Conservation (phyloP, 2,888 invertebrate species). For the Lepas anatifera region DNA sequence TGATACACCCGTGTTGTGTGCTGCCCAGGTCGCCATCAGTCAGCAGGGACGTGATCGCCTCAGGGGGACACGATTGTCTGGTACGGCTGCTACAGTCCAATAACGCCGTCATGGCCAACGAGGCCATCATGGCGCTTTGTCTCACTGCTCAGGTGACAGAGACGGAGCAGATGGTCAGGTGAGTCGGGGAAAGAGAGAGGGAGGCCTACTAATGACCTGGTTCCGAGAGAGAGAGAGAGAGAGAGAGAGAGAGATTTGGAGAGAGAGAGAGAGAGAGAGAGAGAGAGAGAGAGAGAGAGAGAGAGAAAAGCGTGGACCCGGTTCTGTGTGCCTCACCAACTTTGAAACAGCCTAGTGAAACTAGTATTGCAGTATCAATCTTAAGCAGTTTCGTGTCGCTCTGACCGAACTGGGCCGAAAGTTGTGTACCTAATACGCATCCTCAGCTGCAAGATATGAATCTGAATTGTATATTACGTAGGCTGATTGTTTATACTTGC, state of each 20-base stretch:
- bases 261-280: not conserved
- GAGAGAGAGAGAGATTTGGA: not conserved
- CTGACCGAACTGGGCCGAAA: no score
- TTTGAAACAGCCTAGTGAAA: no score
- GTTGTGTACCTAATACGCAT: no score
- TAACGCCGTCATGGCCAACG: not conserved
- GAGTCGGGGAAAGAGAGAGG: not conserved
- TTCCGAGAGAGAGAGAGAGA: not conserved
- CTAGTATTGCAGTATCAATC: no score
- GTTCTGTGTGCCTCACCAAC: no score
- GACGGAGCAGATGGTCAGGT: not conserved
- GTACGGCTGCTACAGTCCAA: not conserved
- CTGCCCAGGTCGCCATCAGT: not conserved
- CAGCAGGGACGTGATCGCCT: not conserved
- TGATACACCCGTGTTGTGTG: not conserved
- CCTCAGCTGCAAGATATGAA: no score
- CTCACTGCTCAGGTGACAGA: not conserved
- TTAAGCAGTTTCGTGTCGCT: no score
- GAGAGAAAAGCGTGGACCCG: not conserved
- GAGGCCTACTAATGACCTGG: no score
- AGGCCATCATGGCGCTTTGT: not conserved
- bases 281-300: not conserved
- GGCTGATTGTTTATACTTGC: no score
- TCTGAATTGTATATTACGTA: no score
- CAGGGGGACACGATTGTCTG: not conserved